Base-by-base conservation (phyloP, 2,797 vertebrate genomes). In the Epinephelus awoara region DNA sequence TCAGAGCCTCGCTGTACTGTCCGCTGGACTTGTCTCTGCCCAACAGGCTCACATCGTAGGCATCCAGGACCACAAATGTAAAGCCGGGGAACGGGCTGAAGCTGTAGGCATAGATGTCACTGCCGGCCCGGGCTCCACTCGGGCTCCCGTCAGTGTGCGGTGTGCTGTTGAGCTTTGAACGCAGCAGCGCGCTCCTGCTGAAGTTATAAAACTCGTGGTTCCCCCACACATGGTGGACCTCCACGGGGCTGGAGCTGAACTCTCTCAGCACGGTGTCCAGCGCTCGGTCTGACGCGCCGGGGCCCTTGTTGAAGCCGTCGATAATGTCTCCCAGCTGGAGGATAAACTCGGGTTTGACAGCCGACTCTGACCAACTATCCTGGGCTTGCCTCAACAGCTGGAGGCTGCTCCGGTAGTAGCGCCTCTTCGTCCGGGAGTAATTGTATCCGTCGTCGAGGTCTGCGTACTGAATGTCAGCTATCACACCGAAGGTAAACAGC, bases 201-300 rank as follows among this genome's bases (percentile, higher is more conserved):
- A 99, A 99, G 92, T 99, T 99, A 19, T 99, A 99, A 6, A 99
- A 94, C 88, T 99, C 98, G 25, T 99, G 98, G 88, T 99, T 99
- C 0, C 98, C 98, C 98, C 98, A 99, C 0, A 96, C 93, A n/a
- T 99, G 97, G 71, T 98, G 96, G 1, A 97, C 95, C n/a, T 94
- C 88, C 40, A 69, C 85, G 1, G 82, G 77, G 34, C 94, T 75
- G 80, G 68, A 89, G 68, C 89, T 50, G 78, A 99, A 93, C 27
- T 91, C 94, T 0, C 54, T 68, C 87, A 98, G 79, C 42, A 98
- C 97, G 2, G 75, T 70, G 57, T 91, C 89, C 27, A 99, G 90
- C 0, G 98, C 96, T 0, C 25, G 54, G 3, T 96, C 94, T 0
- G 98, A 96, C 4, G 92, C 74, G 27, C 85, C 89, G 25, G 79